A percentile compares a stretch with the other conserved stretches of the same genome.
Evolutionary conservation across 2,797 vertebrate species (phyloP).

Genomic region (Enteromius afrohamiltoni): DNA sequence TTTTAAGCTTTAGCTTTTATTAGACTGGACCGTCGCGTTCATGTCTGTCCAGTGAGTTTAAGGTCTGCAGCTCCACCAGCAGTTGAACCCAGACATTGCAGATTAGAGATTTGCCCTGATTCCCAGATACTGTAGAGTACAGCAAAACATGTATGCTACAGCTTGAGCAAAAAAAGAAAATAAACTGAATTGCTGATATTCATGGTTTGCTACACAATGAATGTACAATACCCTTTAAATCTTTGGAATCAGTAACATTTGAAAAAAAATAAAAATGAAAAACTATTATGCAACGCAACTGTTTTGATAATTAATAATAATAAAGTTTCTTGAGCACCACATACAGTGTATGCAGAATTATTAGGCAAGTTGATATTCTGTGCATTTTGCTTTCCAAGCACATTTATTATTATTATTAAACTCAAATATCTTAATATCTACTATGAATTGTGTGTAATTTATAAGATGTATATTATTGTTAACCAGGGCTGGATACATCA

Average conservation of each 20-base stretch:
- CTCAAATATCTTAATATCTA: not conserved
- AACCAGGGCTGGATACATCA: not conserved
- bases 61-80: constrained; percentile 82
- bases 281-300: not conserved
- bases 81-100: constrained; percentile 72
- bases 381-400: not conserved
- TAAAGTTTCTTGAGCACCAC: not conserved
- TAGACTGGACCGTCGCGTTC: constrained; percentile 3
- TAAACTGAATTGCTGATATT: not conserved
- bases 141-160: not conserved
- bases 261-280: not conserved
- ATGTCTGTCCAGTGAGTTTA: constrained; percentile 53
- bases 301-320: not conserved
- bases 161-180: not conserved
- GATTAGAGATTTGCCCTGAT: constrained; percentile 30
- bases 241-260: not conserved
- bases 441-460: not conserved
- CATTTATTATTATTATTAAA: not conserved
- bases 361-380: not conserved
- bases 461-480: not conserved
- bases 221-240: not conserved
- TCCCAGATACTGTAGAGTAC: constrained; percentile 24
- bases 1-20: constrained; percentile 64
- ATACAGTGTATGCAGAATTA: not conserved
- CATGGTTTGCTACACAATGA: not conserved